These are phyloP conservation scores for Aplocera efformata DNA, from an alignment of 2,888 invertebrate genomes.

Conservation along the genomic window DNA sequence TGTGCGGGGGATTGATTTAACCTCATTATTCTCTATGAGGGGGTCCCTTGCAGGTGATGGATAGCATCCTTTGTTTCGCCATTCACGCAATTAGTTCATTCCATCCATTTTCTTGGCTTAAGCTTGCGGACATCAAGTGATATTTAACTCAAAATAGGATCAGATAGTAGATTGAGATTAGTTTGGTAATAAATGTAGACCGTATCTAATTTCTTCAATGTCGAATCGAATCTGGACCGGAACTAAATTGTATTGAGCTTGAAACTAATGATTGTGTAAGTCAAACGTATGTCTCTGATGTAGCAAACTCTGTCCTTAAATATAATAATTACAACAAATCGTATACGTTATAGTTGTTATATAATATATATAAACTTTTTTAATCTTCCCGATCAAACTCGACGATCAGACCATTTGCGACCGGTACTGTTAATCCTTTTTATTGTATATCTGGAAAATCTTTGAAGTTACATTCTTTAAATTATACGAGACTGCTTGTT, in stretches of 20 bases:
- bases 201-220: slow-evolving; percentile 54
- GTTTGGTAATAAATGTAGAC: slow-evolving; percentile 46
- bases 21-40: slow-evolving; percentile 21
- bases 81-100: slow-evolving; percentile 9
- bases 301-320: too few relatives aligned
- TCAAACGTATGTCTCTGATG: slow-evolving; percentile 17
- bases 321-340: too few relatives aligned
- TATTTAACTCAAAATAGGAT: slow-evolving; percentile 18
- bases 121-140: slow-evolving; percentile 11
- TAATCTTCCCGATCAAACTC: too few relatives aligned
- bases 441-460: too few relatives aligned
- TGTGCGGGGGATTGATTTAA: slow-evolving; percentile 18
- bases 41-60: slow-evolving; percentile 30
- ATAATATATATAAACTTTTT: too few relatives aligned
- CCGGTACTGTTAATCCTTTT: too few relatives aligned
- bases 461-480: too few relatives aligned
- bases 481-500: too few relatives aligned
- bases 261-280: slow-evolving; percentile 37
- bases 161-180: slow-evolving; percentile 32
- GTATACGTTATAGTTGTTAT: too few relatives aligned
- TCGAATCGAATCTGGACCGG: slow-evolving; percentile 46
- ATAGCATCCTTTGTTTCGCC: slow-evolving; percentile 26
- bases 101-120: slow-evolving; percentile 2
- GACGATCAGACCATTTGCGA: too few relatives aligned
- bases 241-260: slow-evolving; percentile 45